A percentile compares a stretch with the other conserved stretches of the same genome.
Conservation (phyloP, 2,797 vertebrate genomes). For the Cottoperca gobio region DNA sequence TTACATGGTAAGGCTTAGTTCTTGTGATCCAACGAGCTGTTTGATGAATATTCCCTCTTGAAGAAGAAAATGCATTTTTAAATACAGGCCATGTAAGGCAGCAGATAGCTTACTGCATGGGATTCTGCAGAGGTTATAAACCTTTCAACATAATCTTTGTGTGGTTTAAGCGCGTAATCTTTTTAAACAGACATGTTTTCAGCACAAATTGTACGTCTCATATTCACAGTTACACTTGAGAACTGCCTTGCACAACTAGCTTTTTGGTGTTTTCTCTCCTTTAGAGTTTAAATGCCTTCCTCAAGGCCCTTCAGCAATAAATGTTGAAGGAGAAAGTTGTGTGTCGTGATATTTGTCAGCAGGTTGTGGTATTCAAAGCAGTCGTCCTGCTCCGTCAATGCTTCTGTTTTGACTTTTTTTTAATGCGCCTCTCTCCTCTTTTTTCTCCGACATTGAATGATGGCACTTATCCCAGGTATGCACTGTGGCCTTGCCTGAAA, state of each 20-base stretch:
- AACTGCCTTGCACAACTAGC: conserved; percentile 4
- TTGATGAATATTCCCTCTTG: conserved; percentile 52
- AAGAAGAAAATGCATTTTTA: conserved; percentile 38
- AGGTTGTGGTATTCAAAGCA: conserved; percentile 23
- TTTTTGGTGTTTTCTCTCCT: conserved; percentile 3
- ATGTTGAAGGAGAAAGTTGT: conserved; percentile 1
- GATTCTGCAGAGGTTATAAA: conserved; percentile 22
- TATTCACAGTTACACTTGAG: neutral
- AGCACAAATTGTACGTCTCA: neutral
- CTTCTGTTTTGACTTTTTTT: conserved; percentile 44
- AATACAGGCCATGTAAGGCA: conserved; percentile 34
- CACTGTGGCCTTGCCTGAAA: conserved; percentile 55
- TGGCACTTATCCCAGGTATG: conserved; percentile 66
- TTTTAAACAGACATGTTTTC: conserved; percentile 33
- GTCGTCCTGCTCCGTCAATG: neutral
- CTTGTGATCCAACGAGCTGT: conserved; percentile 25
- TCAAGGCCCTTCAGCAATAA: conserved; percentile 8
- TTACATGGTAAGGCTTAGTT: conserved; percentile 30
- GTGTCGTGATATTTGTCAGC: conserved; percentile 11
- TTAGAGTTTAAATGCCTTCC: conserved; percentile 14
- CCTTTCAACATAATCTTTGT: conserved; percentile 39
- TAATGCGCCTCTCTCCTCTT: conserved; percentile 7
- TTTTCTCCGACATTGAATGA: conserved; percentile 44
- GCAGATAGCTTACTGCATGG: conserved; percentile 20
- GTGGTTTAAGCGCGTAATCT: conserved; percentile 30